Conservation (phyloP, 2,113 vertebrate species). For the Podiceps cristatus region DNA sequence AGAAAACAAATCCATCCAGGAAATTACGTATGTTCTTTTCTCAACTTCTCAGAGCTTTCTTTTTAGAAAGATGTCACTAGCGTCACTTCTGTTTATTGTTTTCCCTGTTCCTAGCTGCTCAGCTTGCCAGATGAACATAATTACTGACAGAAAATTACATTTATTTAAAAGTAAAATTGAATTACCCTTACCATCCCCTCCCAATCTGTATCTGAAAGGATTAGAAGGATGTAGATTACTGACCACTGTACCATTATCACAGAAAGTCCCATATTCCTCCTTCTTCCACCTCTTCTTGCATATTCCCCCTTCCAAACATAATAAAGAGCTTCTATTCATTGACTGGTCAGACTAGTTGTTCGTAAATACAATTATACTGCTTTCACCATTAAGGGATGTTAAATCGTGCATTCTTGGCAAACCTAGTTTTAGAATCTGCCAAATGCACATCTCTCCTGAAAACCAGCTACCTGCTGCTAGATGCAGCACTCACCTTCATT, state of each 20-base stretch:
- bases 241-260: background rate
- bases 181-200: constrained; percentile 9
- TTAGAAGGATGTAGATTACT: background rate
- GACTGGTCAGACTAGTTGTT: background rate
- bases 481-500: background rate
- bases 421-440: background rate
- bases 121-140: constrained; percentile 23
- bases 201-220: background rate
- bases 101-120: constrained; percentile 17
- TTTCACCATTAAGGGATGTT: background rate
- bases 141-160: constrained; percentile 33
- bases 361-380: background rate
- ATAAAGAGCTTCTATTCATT: background rate
- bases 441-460: background rate
- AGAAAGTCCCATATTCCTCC: background rate
- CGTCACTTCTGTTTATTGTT: constrained; percentile 30
- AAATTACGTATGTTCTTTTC: background rate
- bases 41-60: background rate
- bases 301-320: background rate
- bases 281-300: background rate
- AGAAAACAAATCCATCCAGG: background rate
- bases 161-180: constrained; percentile 46
- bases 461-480: background rate
- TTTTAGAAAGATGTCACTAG: background rate
- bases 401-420: background rate